Base-by-base conservation (phyloP, 2,888 invertebrate species). In the Leptura quadrifasciata region DNA sequence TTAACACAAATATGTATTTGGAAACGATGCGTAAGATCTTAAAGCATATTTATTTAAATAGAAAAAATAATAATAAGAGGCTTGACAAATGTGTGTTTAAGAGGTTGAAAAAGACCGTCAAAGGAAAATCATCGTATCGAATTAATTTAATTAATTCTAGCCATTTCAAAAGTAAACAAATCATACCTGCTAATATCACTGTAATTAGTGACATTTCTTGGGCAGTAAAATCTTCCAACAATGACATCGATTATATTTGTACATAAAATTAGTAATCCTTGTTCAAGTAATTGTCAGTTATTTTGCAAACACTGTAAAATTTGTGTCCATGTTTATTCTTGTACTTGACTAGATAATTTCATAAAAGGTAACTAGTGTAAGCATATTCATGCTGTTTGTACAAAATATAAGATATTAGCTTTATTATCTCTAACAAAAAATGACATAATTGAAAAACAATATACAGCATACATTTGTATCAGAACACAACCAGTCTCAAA, bases 1-100 rank as follows among this genome's bases (percentile, higher is more conserved):
- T 60, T 8, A 60, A 60, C 27, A 60, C 60, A 60, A 60, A 60
- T 27, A 60, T 60, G 60, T 60, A 60, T n/a, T 12, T 60, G 12
- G 20, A 60, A 60, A 10, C 61, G 4, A 17, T 61, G 31, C 61
- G 35, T 18, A 35, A 61, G 10, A 18, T 31, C 5, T 18, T 61
- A n/a, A 61, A 61, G 17, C 21, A 61, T 35, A 21, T 61, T 35
- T 61, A 61, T 12, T 31, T 61, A 15, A 9, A 61, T 15, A 35
- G 61, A n/a, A 61, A 61, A 61, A 61, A 61, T 4, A n/a, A 61
- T 4, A n/a, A 31, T 27, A 21, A 27, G 6, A 24, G 61, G 15
- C 6, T 31, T 31, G 61, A 61, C n/a, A 15, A 35, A 15, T 27
- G 27, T 31, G 8, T 61, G 35, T 61, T 61, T 61, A 9, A 61